Conservation (phyloP, 2,888 invertebrate species). For the Lymantria dispar region DNA sequence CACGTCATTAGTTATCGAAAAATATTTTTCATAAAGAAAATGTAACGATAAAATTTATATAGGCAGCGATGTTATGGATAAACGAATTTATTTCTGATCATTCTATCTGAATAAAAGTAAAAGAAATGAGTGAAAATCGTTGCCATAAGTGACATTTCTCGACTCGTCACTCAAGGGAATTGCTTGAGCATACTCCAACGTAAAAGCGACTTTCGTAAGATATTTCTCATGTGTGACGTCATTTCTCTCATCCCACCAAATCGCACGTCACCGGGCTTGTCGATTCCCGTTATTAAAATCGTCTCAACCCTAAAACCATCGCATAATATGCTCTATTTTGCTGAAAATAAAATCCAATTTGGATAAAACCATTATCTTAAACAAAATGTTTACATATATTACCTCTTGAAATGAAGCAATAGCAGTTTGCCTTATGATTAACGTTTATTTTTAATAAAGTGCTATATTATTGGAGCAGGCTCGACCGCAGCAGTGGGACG, state of each 20-base stretch:
- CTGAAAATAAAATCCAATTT: neutral
- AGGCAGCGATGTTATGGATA: too few relatives aligned
- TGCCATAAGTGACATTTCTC: neutral
- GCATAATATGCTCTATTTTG: neutral
- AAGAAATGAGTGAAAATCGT: neutral
- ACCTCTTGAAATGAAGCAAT: neutral
- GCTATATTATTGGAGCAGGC: too few relatives aligned
- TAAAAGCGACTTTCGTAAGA: neutral
- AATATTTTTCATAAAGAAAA: too few relatives aligned
- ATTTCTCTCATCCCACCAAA: conserved; percentile 3
- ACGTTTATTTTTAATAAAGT: neutral
- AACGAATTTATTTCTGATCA: too few relatives aligned
- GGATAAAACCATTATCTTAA: neutral
- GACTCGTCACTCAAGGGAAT: neutral
- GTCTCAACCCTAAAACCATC: neutral
- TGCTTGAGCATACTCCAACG: neutral
- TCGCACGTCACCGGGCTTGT: neutral
- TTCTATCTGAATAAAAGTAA: neutral
- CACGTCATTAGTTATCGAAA: too few relatives aligned
- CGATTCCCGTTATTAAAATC: neutral
- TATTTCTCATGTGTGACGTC: conserved; percentile 11
- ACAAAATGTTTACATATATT: neutral
- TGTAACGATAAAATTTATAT: too few relatives aligned
- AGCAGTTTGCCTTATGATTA: neutral
- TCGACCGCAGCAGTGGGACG: too few relatives aligned